Evolutionary conservation across 2,888 invertebrate genomes (phyloP), one percentile per base, ranked within the genome.

Genomic region (Latheticus oryzae): DNA sequence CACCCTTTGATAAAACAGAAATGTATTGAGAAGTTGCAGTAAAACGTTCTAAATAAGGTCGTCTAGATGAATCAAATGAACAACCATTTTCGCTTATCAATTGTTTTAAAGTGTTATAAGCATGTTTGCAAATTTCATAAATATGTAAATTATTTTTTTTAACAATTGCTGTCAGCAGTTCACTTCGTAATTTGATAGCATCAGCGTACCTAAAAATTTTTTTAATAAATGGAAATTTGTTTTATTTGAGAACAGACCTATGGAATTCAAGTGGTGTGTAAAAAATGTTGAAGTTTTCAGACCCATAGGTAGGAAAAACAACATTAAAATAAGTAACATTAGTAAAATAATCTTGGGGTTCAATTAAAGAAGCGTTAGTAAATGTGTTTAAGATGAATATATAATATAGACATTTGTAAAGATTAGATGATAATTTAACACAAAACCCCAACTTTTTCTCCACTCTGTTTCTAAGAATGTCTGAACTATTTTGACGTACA

Each of bases 371-470:
- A 1, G 60, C 45, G 53, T 73, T 73, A 12, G 70, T 66, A 38
- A 72, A 73, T 15, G 72, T 71, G 38, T 68, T 73, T 26, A 75
- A 57, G 8, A 73, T 30, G 62, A 68, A 75, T 5, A 65, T 38
- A 47, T 69, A 67, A 47, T 66, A 57, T 16, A 77, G 66, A 4
- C 67, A 55, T 4, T 69, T 58, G 26, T 52, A 50, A 8, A 72
- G 55, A 8, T 52, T 35, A 8, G 63, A 45, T 16, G 61, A 67
- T 5, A 77, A 50, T 60, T 70, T 73, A 2, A 75, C 50, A 37
- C 69, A 68, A 11, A 55, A 54, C 8, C 74, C 75, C 62, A 76
- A 58, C 61, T 65, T 64, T 11, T 69, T 42, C 24, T 51, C 38
- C 28, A 73, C 64, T 26, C 62, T 60, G 5, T 70, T 65, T 50